phyloP scores from a whole-genome alignment of 2,797 vertebrate genomes.

The Phoebastria nigripes region DNA sequence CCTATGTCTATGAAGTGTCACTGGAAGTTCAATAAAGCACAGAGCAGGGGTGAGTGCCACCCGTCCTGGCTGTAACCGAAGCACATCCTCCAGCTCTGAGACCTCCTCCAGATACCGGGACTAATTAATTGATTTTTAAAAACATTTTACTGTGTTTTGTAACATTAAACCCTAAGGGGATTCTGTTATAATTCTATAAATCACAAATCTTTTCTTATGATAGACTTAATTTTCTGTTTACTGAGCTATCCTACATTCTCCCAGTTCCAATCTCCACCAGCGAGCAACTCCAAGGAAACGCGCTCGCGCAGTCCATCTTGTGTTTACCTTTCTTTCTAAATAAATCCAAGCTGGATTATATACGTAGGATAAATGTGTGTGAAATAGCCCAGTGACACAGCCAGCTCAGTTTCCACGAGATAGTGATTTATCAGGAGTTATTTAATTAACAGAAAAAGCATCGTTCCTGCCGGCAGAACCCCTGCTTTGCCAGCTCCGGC shows the following conservation, averaged over 20 bases:
- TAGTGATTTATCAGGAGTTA: slow-evolving; percentile 2
- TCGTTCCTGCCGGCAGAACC: background rate
- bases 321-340: background rate
- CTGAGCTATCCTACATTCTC: background rate
- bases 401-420: slow-evolving; percentile 16
- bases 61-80: background rate
- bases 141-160: background rate
- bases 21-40: background rate
- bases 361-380: background rate
- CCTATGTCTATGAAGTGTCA: fast-evolving
- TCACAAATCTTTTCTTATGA: fast-evolving
- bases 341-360: background rate
- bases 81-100: background rate
- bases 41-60: background rate
- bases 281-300: background rate
- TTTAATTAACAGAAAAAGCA: background rate
- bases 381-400: background rate
- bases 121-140: background rate
- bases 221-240: background rate
- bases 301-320: background rate
- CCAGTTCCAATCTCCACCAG: background rate
- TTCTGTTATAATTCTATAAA: background rate
- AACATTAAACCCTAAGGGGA: background rate
- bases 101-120: background rate
- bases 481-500: fast-evolving